Evolutionary conservation across 1,140 invertebrate genomes (phyloP).

Genomic region (Penaeus japonicus): DNA sequence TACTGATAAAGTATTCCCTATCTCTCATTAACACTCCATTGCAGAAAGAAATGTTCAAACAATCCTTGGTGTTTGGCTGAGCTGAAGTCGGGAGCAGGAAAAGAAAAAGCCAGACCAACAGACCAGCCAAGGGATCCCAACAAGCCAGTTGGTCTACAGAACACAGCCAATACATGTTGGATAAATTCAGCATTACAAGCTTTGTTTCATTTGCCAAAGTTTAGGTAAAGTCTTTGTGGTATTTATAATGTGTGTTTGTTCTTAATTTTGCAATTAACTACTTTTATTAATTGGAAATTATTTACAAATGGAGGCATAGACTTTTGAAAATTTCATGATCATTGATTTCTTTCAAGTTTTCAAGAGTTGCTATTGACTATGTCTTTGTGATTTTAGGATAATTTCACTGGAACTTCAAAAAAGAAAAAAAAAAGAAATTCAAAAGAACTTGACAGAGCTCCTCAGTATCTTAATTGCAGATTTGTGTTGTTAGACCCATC

Average conservation of each 20-base stretch:
- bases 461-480: no score
- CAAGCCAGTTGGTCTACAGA: constrained; percentile 53
- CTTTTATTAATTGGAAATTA: not conserved
- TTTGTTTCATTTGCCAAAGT: constrained; percentile 49
- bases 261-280: not conserved
- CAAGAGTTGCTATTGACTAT: no score
- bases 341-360: not conserved
- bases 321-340: not conserved
- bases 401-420: no score
- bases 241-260: not conserved
- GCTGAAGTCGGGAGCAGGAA: constrained; percentile 20
- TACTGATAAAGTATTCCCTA: not conserved
- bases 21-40: not conserved
- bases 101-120: constrained; percentile 43
- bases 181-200: constrained; percentile 58
- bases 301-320: not conserved
- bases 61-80: constrained; percentile 54
- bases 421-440: no score
- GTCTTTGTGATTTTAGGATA: no score
- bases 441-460: no score
- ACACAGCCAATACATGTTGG: constrained; percentile 59
- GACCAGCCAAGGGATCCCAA: constrained; percentile 46
- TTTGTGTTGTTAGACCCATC: no score
- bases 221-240: constrained; percentile 37
- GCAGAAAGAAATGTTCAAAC: constrained; percentile 51